These are phyloP conservation scores for Laticauda colubrina DNA, from an alignment of 2,113 vertebrate genomes.

Conservation along the genomic window DNA sequence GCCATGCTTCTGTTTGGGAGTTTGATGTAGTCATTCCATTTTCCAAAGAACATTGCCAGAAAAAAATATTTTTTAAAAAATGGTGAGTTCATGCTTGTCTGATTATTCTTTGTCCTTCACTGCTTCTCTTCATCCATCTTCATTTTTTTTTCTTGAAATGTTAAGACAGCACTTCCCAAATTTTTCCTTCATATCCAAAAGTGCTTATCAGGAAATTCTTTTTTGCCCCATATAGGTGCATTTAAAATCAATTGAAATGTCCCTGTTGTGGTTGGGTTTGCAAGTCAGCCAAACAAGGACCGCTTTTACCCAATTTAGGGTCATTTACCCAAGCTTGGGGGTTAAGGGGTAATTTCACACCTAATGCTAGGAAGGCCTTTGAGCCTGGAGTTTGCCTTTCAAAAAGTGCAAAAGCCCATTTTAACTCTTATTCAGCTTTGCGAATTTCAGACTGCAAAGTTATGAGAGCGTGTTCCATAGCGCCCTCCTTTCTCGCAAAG, in stretches of 20 bases:
- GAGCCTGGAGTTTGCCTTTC: neutral
- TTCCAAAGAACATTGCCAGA: neutral
- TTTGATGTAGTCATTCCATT: neutral
- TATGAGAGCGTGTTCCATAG: neutral
- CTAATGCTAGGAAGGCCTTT: neutral
- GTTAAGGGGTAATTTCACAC: neutral
- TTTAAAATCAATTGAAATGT: neutral
- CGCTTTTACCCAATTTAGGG: neutral
- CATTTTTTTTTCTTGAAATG: neutral
- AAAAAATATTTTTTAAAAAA: neutral
- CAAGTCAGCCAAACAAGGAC: neutral
- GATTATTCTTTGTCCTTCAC: neutral
- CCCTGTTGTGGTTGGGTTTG: neutral
- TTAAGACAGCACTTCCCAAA: neutral
- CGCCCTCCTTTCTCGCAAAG: neutral
- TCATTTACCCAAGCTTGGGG: neutral
- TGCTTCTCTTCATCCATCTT: neutral
- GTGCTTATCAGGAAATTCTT: neutral
- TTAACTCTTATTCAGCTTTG: neutral
- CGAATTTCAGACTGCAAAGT: neutral
- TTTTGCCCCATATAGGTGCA: neutral
- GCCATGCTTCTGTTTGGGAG: neutral
- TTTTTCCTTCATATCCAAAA: neutral
- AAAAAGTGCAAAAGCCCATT: neutral
- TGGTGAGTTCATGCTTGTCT: neutral